Conservation (phyloP, 2,113 vertebrate species). For the Scytalopus superciliaris region DNA sequence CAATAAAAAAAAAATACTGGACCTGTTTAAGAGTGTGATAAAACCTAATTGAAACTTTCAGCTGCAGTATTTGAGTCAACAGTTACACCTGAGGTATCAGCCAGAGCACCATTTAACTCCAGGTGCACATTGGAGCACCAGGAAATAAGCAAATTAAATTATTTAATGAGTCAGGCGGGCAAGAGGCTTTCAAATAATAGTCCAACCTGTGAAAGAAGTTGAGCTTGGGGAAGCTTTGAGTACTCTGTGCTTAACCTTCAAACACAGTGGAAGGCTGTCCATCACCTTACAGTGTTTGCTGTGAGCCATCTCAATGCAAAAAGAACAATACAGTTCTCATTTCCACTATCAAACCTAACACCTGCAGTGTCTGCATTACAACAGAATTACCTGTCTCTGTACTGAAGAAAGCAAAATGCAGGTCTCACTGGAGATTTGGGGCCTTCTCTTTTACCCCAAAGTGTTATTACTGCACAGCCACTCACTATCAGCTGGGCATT, state of each 20-base stretch:
- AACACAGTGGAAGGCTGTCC: not conserved
- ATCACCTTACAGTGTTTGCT: not conserved
- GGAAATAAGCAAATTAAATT: not conserved
- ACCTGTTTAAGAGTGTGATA: not conserved
- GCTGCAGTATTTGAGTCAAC: not conserved
- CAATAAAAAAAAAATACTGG: not conserved
- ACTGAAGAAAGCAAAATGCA: not conserved
- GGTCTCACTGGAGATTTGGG: not conserved
- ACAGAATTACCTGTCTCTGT: not conserved
- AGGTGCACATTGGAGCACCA: not conserved
- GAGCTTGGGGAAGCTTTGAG: not conserved
- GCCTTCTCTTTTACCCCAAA: not conserved
- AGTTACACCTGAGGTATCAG: not conserved
- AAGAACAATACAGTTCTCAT: not conserved
- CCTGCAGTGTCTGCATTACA: not conserved
- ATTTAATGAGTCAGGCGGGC: not conserved
- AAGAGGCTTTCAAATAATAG: not conserved
- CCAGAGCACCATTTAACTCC: not conserved
- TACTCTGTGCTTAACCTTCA: not conserved
- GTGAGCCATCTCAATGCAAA: not conserved
- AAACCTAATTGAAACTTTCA: not conserved
- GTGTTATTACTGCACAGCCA: not conserved
- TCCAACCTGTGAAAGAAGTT: not conserved
- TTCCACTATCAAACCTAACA: not conserved
- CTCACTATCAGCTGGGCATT: not conserved